Evolutionary conservation across 2,888 invertebrate genomes (phyloP).

Genomic region (Nomada hirtipes): DNA sequence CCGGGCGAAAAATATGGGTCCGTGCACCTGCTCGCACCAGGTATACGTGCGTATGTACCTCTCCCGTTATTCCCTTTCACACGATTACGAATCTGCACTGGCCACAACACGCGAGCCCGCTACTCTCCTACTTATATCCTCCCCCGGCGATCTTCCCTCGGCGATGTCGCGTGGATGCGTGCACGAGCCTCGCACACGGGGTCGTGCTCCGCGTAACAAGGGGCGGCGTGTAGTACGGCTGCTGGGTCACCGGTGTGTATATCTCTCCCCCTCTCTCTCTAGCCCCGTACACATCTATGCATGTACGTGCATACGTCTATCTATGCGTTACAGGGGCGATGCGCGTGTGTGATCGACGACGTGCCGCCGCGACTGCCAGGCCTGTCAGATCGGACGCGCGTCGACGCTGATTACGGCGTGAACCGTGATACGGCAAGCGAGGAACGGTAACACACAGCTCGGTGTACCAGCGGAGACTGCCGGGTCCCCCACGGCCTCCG

Average conservation of each 20-base stretch:
- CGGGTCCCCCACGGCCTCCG: constrained; percentile 66
- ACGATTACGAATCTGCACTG: background rate
- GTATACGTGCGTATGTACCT: background rate
- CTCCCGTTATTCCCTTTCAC: constrained; percentile 30
- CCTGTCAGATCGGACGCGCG: constrained; percentile 54
- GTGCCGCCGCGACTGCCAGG: constrained; percentile 34
- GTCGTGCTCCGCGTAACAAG: background rate
- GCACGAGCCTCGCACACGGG: background rate
- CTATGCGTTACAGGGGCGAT: constrained; percentile 2
- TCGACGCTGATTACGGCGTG: constrained; percentile 58
- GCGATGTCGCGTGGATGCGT: constrained; percentile 6
- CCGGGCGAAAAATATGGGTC: constrained; percentile 7
- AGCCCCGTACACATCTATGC: background rate
- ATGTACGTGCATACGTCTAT: constrained; percentile 5
- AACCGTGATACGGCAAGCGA: constrained; percentile 59
- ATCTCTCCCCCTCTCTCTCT: constrained; percentile 9
- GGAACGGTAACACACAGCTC: constrained; percentile 75
- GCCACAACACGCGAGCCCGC: constrained; percentile 28
- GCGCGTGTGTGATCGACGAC: constrained; percentile 36
- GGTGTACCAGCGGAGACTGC: constrained; percentile 80
- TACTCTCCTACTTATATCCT: constrained; percentile 31
- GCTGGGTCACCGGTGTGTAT: constrained; percentile 27
- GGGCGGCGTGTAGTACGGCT: background rate
- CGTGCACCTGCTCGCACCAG: constrained; percentile 49
- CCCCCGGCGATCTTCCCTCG: background rate